phyloP scores from a whole-genome alignment of 2,797 vertebrate species.

The Tenualosa thibaudeaui region DNA sequence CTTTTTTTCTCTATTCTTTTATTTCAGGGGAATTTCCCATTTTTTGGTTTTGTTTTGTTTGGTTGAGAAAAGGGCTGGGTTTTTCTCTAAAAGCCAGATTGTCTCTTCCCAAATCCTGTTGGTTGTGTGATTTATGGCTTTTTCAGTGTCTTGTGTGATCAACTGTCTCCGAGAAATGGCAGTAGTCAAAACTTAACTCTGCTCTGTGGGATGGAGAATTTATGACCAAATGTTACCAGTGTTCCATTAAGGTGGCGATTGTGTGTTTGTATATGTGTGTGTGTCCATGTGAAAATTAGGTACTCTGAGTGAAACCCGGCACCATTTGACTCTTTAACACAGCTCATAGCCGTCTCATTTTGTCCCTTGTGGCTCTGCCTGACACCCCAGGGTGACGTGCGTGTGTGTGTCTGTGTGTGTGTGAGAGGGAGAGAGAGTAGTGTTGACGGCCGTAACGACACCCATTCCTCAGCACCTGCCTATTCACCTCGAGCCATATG shows the following conservation, averaged over 20 bases:
- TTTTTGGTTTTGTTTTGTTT: neutral
- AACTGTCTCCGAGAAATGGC: slow-evolving; percentile 33
- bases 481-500: slow-evolving; percentile 66
- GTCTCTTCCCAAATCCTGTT: neutral
- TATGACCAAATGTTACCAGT: slow-evolving; percentile 59
- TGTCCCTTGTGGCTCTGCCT: slow-evolving; percentile 46
- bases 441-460: slow-evolving; percentile 54
- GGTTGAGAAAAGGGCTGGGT: neutral
- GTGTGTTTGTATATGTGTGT: neutral
- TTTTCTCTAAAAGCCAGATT: neutral
- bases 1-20: neutral
- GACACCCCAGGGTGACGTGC: slow-evolving; percentile 50
- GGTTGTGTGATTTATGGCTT: slow-evolving; percentile 34
- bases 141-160: slow-evolving; percentile 28
- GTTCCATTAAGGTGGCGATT: neutral
- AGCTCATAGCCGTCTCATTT: slow-evolving; percentile 45
- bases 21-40: neutral
- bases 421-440: slow-evolving; percentile 29
- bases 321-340: slow-evolving; percentile 53
- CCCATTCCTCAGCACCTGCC: slow-evolving; percentile 62
- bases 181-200: slow-evolving; percentile 20
- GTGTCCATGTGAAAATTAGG: neutral
- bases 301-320: slow-evolving; percentile 58
- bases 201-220: slow-evolving; percentile 62
- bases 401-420: slow-evolving; percentile 20